Evolutionary conservation across 2,797 vertebrate species (phyloP).

Genomic region (Xenops minutus): DNA sequence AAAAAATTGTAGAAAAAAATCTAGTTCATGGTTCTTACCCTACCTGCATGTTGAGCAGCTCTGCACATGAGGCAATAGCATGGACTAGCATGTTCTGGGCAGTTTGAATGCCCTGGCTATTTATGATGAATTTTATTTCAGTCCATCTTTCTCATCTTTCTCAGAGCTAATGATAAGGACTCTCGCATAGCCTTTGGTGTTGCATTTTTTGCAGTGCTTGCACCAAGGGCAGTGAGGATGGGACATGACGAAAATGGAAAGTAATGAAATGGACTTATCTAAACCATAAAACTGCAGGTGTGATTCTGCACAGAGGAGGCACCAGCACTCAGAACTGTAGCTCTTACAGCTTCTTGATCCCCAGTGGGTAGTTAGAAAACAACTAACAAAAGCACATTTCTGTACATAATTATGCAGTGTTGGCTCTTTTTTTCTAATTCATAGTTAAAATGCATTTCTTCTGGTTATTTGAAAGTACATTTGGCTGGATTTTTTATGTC

Average conservation of each 20-base stretch:
- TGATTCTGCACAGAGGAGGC: not conserved
- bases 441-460: constrained; percentile 9
- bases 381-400: not conserved
- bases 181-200: not conserved
- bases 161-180: not conserved
- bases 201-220: not conserved
- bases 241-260: not conserved
- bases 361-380: not conserved
- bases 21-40: fast-evolving
- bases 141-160: not conserved
- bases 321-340: not conserved
- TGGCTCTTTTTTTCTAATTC: not conserved
- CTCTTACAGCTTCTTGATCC: not conserved
- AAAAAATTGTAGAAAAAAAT: not conserved
- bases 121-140: not conserved
- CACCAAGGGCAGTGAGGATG: not conserved
- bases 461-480: not conserved
- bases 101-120: not conserved
- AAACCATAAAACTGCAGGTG: not conserved
- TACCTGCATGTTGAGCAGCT: not conserved
- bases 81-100: not conserved
- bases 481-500: not conserved
- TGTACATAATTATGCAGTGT: fast-evolving
- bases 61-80: not conserved
- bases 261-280: not conserved